phyloP scores from a whole-genome alignment of 2,797 vertebrate genomes.

The Etheostoma nigrum region DNA sequence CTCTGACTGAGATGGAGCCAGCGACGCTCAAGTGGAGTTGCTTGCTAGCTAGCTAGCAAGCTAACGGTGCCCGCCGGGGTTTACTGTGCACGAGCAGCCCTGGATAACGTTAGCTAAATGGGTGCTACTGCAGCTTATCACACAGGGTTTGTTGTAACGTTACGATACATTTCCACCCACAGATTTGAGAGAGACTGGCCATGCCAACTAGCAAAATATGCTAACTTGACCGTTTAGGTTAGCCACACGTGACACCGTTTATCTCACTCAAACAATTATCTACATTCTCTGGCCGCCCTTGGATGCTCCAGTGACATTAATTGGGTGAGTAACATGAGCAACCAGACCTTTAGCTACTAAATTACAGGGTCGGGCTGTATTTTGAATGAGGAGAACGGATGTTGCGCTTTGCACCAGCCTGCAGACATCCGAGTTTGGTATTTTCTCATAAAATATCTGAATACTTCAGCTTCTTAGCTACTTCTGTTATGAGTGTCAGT shows the following conservation, averaged over 20 bases:
- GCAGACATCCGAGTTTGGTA: conserved; percentile 13
- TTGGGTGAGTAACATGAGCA: conserved; percentile 71
- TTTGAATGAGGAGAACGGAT: conserved; percentile 33
- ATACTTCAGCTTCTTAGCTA: background rate
- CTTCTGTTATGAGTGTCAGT: accelerated
- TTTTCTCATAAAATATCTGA: background rate
- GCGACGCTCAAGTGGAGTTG: conserved; percentile 67
- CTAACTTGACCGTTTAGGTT: conserved; percentile 69
- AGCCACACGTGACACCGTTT: conserved; percentile 75
- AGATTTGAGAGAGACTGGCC: conserved; percentile 51
- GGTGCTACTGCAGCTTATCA: conserved; percentile 45
- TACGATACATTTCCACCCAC: conserved; percentile 31
- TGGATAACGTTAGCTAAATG: conserved; percentile 64
- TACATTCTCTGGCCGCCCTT: conserved; percentile 54
- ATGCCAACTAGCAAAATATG: conserved; percentile 59
- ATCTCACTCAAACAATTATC: conserved; percentile 49
- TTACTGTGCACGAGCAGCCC: conserved; percentile 28
- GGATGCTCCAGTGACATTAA: conserved; percentile 76
- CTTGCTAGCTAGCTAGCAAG: conserved; percentile 74
- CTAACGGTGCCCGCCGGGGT: conserved; percentile 58
- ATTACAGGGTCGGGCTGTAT: conserved; percentile 53
- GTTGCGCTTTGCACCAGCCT: conserved; percentile 33
- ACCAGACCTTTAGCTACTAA: conserved; percentile 31
- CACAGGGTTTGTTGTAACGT: conserved; percentile 35
- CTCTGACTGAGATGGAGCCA: conserved; percentile 79